Evolutionary conservation across 2,113 vertebrate species (phyloP), one percentile per base, ranked within the genome.

Genomic region (Boleophthalmus pectinirostris): DNA sequence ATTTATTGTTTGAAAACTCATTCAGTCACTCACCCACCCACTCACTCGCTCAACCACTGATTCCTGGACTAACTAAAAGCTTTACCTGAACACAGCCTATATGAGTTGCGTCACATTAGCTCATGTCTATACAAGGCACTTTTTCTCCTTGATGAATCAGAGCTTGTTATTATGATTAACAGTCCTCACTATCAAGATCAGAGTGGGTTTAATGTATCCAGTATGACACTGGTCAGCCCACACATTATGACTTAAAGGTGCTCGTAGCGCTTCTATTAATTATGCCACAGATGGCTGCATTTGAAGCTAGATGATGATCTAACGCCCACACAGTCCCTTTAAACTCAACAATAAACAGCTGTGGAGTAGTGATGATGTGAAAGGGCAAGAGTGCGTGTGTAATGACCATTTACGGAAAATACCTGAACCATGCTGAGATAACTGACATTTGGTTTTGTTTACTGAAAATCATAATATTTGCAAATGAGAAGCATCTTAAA

Each of bases 351-450:
- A 57, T 18, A 60, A 25, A n/a, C 67, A 69, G 23, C 61, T 61
- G 67, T 38, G 1, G 16, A n/a, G 6, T 15, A 3, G 33, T 16
- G 51, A 51, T 74, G 24, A n/a, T 75, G 70, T 74, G 33, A 63
- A 74, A 16, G 18, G 47, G 47, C 38, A 43, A 10, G 38, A 10
- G 49, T 45, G 74, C 38, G 18, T 77, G 70, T 75, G 33, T 63
- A 76, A 76, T 89, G 80, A 12, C 87, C 87, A 76, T 89, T 81
- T 85, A 89, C 80, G 87, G 89, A 80, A 67, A 53, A 66, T 68
- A 68, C 81, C 76, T 79, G 46, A 82, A 82, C 75, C n/a, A n/a
- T n/a, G n/a, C 66, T 80, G 73, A 76, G 38, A 89, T 90, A 83
- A 78, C 74, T 87, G 72, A 47, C n/a, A n/a, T n/a, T n/a, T n/a